Conservation (phyloP, 1,140 invertebrate species). For the Conus betulinus region DNA sequence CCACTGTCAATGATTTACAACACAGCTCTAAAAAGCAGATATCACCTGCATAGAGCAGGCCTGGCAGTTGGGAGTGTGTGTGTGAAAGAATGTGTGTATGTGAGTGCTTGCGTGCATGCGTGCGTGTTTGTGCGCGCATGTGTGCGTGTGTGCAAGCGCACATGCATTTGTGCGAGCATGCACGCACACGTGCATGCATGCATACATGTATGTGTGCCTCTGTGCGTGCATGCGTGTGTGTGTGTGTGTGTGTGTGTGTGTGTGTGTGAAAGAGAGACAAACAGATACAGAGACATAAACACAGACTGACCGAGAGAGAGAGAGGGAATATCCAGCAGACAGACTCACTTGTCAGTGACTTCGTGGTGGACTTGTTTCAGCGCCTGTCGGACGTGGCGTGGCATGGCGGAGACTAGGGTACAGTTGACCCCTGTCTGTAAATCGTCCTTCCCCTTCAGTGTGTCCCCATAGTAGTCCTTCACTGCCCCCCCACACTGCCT, state of each 20-base stretch:
- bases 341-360: slow-evolving; percentile 50
- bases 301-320: too few relatives aligned
- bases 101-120: background rate
- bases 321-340: background rate
- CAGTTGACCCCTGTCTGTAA: slow-evolving; percentile 61
- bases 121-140: background rate
- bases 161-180: too few relatives aligned
- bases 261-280: too few relatives aligned
- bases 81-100: background rate
- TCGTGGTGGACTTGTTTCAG: slow-evolving; percentile 61
- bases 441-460: slow-evolving; percentile 51
- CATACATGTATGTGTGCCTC: background rate
- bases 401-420: slow-evolving; percentile 39
- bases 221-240: background rate
- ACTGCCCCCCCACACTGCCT: slow-evolving; percentile 37
- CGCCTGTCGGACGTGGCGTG: slow-evolving; percentile 54
- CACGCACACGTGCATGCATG: background rate
- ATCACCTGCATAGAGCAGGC: too few relatives aligned
- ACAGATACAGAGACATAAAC: too few relatives aligned
- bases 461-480: slow-evolving; percentile 68
- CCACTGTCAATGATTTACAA: too few relatives aligned
- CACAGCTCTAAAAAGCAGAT: too few relatives aligned
- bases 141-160: background rate
- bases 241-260: background rate
- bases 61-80: too few relatives aligned